phyloP scores from a whole-genome alignment of 2,797 vertebrate genomes.

The Lateolabrax maculatus region DNA sequence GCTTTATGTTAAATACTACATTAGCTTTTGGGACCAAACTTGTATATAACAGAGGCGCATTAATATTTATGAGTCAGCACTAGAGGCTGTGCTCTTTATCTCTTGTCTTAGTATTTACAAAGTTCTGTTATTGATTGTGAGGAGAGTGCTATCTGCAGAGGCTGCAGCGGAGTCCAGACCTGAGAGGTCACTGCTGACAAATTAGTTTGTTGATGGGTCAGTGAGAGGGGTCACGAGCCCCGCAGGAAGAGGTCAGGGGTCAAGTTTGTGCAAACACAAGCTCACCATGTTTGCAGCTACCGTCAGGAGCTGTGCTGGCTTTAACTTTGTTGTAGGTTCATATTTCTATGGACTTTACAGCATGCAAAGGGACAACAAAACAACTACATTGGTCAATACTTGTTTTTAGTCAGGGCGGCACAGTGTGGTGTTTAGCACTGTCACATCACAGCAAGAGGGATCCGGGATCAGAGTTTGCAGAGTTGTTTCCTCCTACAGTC shows the following conservation, averaged over 20 bases:
- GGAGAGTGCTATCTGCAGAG: conserved; percentile 23
- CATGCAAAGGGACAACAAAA: neutral
- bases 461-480: too few species aligned
- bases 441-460: too few species aligned
- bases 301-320: conserved; percentile 21
- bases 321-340: neutral
- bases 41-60: conserved; percentile 47
- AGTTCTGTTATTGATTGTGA: conserved; percentile 60
- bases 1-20: conserved; percentile 59
- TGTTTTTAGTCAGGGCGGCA: neutral
- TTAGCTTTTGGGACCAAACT: conserved; percentile 50
- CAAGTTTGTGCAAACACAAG: conserved; percentile 75
- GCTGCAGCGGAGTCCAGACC: conserved; percentile 16
- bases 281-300: conserved; percentile 41
- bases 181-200: conserved; percentile 73
- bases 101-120: conserved; percentile 44
- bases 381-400: neutral
- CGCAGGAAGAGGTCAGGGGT: conserved; percentile 62
- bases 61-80: conserved; percentile 59
- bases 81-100: conserved; percentile 15
- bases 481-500: too few species aligned
- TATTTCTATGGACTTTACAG: neutral
- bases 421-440: too few species aligned
- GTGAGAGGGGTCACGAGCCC: conserved; percentile 61
- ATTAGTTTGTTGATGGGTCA: conserved; percentile 80